These are phyloP conservation scores for Myrmecobius fasciatus DNA, from an alignment of 2,113 vertebrate species.

Conservation along the genomic window DNA sequence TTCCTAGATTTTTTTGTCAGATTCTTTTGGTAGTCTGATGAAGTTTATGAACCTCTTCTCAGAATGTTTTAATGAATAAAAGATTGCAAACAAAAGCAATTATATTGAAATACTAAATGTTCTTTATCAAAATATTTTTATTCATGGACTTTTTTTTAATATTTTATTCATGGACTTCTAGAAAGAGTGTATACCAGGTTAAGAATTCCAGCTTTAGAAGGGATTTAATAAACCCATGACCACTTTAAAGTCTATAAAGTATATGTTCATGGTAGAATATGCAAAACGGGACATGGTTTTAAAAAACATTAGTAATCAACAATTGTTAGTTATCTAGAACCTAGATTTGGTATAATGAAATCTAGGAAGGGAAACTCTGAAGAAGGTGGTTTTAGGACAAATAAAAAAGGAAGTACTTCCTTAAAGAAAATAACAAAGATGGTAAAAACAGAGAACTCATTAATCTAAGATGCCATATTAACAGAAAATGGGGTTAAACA, in stretches of 20 bases:
- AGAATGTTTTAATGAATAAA: background rate
- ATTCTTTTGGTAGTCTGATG: background rate
- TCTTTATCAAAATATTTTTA: background rate
- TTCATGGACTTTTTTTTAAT: background rate
- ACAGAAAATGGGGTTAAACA: background rate
- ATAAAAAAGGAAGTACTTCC: background rate
- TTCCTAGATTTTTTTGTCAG: background rate
- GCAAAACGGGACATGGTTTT: background rate
- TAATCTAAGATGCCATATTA: background rate
- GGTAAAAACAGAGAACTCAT: background rate
- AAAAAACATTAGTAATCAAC: background rate
- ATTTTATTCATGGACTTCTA: background rate
- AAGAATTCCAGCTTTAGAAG: background rate
- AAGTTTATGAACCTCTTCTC: background rate
- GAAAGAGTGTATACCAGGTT: background rate
- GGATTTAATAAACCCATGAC: background rate
- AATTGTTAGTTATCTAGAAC: background rate
- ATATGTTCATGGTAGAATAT: background rate
- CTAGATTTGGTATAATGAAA: background rate
- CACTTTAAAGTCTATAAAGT: background rate
- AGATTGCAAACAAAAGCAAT: background rate
- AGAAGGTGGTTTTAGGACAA: background rate
- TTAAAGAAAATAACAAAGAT: background rate
- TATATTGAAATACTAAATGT: background rate
- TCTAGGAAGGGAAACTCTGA: background rate